Conservation (phyloP, 35 echinoderm and acorn worm species). For the Chiridota heheva region DNA sequence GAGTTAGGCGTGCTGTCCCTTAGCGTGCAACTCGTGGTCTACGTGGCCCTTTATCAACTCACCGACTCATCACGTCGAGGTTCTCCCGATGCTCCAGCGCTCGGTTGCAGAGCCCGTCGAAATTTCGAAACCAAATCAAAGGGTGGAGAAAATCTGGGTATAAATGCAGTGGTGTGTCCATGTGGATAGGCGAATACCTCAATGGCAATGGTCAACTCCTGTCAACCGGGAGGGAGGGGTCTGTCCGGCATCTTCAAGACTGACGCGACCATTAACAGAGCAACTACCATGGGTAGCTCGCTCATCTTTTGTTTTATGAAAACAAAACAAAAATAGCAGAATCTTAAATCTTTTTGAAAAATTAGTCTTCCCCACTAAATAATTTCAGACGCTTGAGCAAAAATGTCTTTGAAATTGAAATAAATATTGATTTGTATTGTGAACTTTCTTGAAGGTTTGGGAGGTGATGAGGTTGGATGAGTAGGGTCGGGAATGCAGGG, state of each 20-base stretch:
- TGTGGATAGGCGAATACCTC: slow-evolving; percentile 76
- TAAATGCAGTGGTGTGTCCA: too few species aligned
- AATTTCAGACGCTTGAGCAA: too few species aligned
- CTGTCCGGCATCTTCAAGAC: slow-evolving; percentile 51
- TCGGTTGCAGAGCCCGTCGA: slow-evolving; percentile 83
- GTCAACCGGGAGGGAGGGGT: slow-evolving; percentile 77
- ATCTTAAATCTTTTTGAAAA: too few species aligned
- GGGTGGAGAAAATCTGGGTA: slow-evolving; percentile 42
- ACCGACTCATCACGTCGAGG: too few species aligned
- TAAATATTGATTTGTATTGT: too few species aligned
- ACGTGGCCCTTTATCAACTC: slow-evolving; percentile 66
- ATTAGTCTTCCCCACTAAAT: too few species aligned
- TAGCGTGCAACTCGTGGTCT: slow-evolving; percentile 88
- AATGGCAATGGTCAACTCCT: slow-evolving; percentile 56
- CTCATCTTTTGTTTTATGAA: slow-evolving; percentile 65
- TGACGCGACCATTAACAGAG: slow-evolving; percentile 80
- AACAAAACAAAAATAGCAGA: too few species aligned
- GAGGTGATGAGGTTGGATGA: too few species aligned
- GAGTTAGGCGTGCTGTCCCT: slow-evolving; percentile 73
- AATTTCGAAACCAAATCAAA: slow-evolving; percentile 57
- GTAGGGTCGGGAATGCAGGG: too few species aligned
- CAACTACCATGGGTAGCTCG: slow-evolving; percentile 66
- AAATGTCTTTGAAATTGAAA: too few species aligned
- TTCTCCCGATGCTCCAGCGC: slow-evolving; percentile 91
- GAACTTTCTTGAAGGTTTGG: too few species aligned